These are phyloP conservation scores for Galendromus occidentalis DNA, from an alignment of 1,140 invertebrate genomes.

Conservation along the genomic window DNA sequence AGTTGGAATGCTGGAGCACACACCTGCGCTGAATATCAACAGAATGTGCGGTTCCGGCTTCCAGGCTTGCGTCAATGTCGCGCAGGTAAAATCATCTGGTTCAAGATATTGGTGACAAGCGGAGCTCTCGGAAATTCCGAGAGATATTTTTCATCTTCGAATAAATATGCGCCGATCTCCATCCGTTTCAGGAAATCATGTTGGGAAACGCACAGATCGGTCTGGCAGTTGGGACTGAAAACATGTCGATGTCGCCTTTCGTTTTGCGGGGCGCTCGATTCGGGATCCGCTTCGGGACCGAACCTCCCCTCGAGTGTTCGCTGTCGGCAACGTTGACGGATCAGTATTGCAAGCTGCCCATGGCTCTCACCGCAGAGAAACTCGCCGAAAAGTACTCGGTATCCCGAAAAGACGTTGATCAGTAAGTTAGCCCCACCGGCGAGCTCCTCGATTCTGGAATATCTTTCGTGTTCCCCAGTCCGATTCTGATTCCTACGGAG, in stretches of 20 bases:
- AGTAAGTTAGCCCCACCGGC: too few relatives aligned
- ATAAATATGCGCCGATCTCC: neutral
- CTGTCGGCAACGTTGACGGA: constrained; percentile 83
- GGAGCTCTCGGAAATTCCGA: too few relatives aligned
- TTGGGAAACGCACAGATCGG: constrained; percentile 67
- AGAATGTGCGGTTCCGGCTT: constrained; percentile 86
- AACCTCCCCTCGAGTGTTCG: constrained; percentile 61
- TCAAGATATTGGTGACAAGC: too few relatives aligned
- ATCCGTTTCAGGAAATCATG: constrained; percentile 50
- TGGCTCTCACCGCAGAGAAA: constrained; percentile 95
- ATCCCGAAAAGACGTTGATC: constrained; percentile 61
- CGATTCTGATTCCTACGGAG: too few relatives aligned
- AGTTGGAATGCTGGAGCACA: constrained; percentile 19
- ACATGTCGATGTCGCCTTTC: constrained; percentile 88
- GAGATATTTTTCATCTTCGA: too few relatives aligned
- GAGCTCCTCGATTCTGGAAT: too few relatives aligned
- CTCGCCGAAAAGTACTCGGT: constrained; percentile 74
- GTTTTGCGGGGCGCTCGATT: constrained; percentile 69
- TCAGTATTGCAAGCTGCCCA: constrained; percentile 67
- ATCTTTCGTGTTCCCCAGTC: too few relatives aligned
- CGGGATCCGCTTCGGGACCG: constrained; percentile 60
- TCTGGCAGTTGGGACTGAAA: constrained; percentile 75
- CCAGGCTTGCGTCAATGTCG: constrained; percentile 71
- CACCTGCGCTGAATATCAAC: constrained; percentile 62
- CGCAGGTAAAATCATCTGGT: constrained; percentile 45